A percentile compares a stretch with the other conserved stretches of the same genome.
phyloP scores from a whole-genome alignment of 1,140 invertebrate genomes.

The Drosophila cardini region DNA sequence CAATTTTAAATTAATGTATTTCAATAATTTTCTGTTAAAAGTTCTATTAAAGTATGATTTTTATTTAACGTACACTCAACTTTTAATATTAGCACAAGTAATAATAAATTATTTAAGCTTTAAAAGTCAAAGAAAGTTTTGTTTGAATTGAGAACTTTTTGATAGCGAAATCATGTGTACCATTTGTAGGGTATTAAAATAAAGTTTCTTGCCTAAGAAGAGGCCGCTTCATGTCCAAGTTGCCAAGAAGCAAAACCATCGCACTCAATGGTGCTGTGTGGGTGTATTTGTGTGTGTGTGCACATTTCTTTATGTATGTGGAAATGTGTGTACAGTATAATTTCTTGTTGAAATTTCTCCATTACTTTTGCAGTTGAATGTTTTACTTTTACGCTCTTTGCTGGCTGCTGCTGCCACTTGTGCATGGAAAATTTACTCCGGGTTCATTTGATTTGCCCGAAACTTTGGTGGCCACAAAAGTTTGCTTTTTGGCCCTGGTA shows the following conservation, averaged over 20 bases:
- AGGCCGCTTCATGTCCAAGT: conserved; percentile 36
- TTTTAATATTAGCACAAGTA: too few relatives aligned
- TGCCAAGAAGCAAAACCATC: not conserved
- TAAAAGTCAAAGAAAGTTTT: not conserved
- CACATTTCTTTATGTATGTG: conserved; percentile 35
- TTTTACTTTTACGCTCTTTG: conserved; percentile 70
- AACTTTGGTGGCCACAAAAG: conserved; percentile 82
- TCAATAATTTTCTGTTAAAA: not conserved
- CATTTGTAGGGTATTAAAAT: conserved; percentile 20
- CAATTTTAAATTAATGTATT: not conserved
- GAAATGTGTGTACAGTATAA: conserved; percentile 60
- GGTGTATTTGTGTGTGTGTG: conserved; percentile 8
- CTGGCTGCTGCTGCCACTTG: conserved; percentile 49
- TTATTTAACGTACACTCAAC: too few relatives aligned
- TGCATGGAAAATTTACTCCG: conserved; percentile 73
- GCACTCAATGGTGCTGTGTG: too few relatives aligned
- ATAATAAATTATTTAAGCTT: too few relatives aligned
- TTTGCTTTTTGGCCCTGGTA: conserved; percentile 62
- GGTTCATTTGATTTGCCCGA: conserved; percentile 79
- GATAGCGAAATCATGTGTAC: not conserved
- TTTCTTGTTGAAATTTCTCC: conserved; percentile 77
- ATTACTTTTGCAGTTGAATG: conserved; percentile 79
- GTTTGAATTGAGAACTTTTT: not conserved
- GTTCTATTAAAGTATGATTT: too few relatives aligned
- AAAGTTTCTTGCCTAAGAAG: conserved; percentile 29